A percentile compares a stretch with the other conserved stretches of the same genome.
Evolutionary conservation across 1,140 invertebrate species (phyloP).

Genomic region (Proctacanthus coquilletti): DNA sequence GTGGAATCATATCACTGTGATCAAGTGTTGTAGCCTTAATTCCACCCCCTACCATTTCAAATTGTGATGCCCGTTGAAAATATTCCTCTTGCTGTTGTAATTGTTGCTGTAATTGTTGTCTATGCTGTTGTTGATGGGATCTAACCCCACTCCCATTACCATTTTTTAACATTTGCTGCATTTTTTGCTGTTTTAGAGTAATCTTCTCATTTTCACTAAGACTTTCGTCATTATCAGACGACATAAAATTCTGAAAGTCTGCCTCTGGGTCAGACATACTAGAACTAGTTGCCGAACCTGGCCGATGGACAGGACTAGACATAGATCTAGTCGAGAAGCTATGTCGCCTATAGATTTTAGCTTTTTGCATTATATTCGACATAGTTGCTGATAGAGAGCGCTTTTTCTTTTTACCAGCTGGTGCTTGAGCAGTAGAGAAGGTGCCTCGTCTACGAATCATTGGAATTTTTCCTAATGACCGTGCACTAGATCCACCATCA

Average conservation of each 20-base stretch:
- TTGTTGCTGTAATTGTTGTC: slow-evolving; percentile 22
- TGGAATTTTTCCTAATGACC: slow-evolving; percentile 15
- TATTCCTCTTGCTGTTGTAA: slow-evolving; percentile 4
- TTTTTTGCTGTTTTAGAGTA: neutral
- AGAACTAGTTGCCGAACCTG: slow-evolving; percentile 5
- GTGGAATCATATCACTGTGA: too few species aligned
- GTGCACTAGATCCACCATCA: slow-evolving; percentile 11
- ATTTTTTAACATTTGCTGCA: too few species aligned
- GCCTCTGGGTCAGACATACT: slow-evolving; percentile 19
- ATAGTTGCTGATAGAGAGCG: slow-evolving; percentile 18
- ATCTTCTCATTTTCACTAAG: neutral
- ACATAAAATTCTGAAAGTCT: slow-evolving; percentile 12
- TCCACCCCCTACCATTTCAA: too few species aligned
- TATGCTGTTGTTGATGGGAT: slow-evolving; percentile 29
- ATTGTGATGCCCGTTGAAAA: too few species aligned
- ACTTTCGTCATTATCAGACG: slow-evolving; percentile 16
- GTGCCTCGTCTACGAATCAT: neutral
- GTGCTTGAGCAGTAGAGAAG: neutral
- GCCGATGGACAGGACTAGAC: slow-evolving; percentile 8
- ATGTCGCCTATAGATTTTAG: slow-evolving; percentile 24
- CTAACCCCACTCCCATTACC: too few species aligned
- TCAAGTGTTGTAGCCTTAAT: too few species aligned
- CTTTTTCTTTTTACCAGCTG: slow-evolving; percentile 11
- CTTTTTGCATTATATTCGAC: slow-evolving; percentile 23
- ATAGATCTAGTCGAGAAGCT: slow-evolving; percentile 10